phyloP scores from a whole-genome alignment of 2,888 invertebrate species.

The Frankliniella intonsa region DNA sequence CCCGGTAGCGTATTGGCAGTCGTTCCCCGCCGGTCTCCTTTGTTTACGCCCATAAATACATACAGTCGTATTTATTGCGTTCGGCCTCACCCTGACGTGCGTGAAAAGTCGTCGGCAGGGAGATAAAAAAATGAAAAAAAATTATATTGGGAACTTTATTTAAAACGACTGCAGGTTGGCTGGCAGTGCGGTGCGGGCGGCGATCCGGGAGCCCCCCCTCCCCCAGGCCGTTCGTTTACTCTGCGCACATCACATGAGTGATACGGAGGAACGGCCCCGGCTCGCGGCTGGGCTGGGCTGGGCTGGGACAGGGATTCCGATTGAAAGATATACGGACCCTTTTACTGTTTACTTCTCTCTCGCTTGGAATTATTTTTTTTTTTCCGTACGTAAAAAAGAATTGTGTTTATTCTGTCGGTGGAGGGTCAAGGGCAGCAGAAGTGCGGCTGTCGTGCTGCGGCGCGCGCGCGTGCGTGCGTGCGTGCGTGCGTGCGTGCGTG shows the following conservation, averaged over 20 bases:
- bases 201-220: not conserved
- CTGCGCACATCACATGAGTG: too few species aligned
- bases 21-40: not conserved
- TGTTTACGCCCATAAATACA: constrained; percentile 4
- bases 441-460: too few species aligned
- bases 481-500: too few species aligned
- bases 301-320: not conserved
- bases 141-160: not conserved
- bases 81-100: not conserved
- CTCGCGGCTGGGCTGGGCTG: too few species aligned
- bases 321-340: not conserved
- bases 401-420: too few species aligned
- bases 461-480: too few species aligned
- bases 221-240: too few species aligned
- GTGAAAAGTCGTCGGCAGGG: not conserved
- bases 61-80: not conserved
- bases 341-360: not conserved
- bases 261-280: too few species aligned
- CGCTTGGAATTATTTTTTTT: not conserved
- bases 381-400: not conserved
- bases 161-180: not conserved
- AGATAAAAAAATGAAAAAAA: too few species aligned
- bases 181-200: not conserved
- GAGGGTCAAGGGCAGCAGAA: too few species aligned
- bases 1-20: not conserved